Conservation (phyloP, 2,113 vertebrate species). For the Oenanthe oenanthe region DNA sequence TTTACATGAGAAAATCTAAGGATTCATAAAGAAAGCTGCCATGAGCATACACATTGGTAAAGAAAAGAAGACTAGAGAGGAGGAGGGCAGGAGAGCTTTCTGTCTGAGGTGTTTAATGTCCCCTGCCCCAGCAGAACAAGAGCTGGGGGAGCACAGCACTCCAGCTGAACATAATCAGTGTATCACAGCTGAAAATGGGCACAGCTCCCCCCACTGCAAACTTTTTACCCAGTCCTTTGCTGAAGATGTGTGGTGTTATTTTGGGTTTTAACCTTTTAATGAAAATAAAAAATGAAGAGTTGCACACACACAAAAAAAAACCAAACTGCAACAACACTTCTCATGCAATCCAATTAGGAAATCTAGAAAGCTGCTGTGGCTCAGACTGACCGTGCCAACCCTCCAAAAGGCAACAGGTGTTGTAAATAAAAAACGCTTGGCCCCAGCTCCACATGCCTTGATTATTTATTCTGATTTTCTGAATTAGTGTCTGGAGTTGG, state of each 20-base stretch:
- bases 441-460: background rate
- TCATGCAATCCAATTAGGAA: background rate
- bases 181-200: background rate
- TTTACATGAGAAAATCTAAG: background rate
- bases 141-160: background rate
- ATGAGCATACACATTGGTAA: background rate
- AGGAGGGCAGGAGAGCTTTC: background rate
- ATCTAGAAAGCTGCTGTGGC: background rate
- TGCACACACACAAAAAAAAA: background rate
- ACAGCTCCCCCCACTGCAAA: background rate
- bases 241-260: background rate
- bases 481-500: slow-evolving; percentile 37
- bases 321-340: background rate
- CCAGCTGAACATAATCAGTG: background rate
- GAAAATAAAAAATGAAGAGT: background rate
- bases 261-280: background rate
- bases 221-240: background rate
- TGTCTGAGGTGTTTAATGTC: background rate
- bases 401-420: slow-evolving; percentile 19
- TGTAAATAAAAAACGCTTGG: slow-evolving; percentile 25
- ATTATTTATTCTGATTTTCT: slow-evolving; percentile 57
- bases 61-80: background rate
- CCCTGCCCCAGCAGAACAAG: background rate
- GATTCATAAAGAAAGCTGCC: background rate
- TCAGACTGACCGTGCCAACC: background rate